Conservation (phyloP, 2,888 invertebrate species). For the Dasysyrphus albostriatus region DNA sequence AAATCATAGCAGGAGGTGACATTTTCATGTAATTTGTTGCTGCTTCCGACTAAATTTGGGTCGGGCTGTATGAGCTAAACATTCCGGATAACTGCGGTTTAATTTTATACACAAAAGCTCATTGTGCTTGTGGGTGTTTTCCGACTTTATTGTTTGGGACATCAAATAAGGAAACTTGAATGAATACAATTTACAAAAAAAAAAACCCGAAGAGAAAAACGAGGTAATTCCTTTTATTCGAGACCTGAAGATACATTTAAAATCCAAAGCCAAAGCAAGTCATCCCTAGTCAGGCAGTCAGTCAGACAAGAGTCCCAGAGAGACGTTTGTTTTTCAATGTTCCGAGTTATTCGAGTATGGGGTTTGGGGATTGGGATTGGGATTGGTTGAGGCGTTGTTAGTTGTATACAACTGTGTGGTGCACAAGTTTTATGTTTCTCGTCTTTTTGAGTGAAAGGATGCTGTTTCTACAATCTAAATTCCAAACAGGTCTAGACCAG, state of each 20-base stretch:
- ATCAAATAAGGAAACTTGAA: conserved; percentile 40
- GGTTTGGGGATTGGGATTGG: not conserved
- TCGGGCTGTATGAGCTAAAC: conserved; percentile 13
- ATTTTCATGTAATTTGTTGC: conserved; percentile 55
- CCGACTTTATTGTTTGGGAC: conserved; percentile 28
- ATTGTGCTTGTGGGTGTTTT: conserved; percentile 26
- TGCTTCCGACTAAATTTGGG: conserved; percentile 24
- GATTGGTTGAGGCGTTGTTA: not conserved
- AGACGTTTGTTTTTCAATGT: conserved; percentile 12
- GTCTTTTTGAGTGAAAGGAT: conserved; percentile 44
- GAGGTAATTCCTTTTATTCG: conserved; percentile 36
- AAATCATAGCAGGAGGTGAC: conserved; percentile 68
- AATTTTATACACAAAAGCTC: conserved; percentile 39
- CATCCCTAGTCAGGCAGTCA: not conserved
- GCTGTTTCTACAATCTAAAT: conserved; percentile 36
- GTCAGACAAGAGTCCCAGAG: not conserved
- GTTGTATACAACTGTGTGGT: not conserved
- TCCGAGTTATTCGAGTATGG: not conserved
- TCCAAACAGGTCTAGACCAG: conserved; percentile 59
- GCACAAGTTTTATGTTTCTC: conserved; percentile 33
- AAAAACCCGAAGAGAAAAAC: not conserved
- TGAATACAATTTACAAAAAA: not conserved
- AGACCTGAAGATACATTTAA: conserved; percentile 22
- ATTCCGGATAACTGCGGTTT: conserved; percentile 25
- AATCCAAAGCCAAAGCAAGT: not conserved